Evolutionary conservation across 2,888 invertebrate genomes (phyloP), one percentile per base, ranked within the genome.

Genomic region (Metellina segmentata): DNA sequence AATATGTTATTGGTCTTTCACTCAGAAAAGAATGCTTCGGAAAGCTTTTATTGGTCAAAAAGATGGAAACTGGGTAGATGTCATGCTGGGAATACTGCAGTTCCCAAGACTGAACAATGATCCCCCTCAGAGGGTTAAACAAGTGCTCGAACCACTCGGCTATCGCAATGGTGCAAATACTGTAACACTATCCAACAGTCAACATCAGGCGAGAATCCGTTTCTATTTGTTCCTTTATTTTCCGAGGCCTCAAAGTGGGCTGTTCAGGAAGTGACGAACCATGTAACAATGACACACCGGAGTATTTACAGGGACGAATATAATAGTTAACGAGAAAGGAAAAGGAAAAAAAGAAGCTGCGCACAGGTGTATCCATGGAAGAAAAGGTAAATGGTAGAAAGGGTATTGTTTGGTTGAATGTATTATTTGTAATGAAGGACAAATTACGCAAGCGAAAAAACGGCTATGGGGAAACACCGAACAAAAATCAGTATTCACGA

Each of bases 251-350:
- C 34, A 34, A 1, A 2, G 34, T 34, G 34, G 34, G 48, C 70
- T 48, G 81, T 72, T 13, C 71, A 82, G 82, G 82, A 82, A 82
- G 72, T 20, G 71, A 20, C 53, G 8, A n/a, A 7, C 48, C 13
- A 34, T 13, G 51, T 34, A 48, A 71, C 69, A 82, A 82, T 52
- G 61, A 19, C 53, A 81, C 53, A 19, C 9, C 4, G 9, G 13
- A 8, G 34, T 13, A 61, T 52, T 85, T 61, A 34, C 74, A 34
- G 51, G 51, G 85, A 34, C 61, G 85, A 75, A 8, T 85, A 61
- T 74, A 53, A 61, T 34, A 16, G n/a, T 19, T 85, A 7, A 85
- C 34, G 61, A 74, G 85, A 61, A 74, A 74, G 53, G 13, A 78
- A 52, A 52, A 52, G 51, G 1, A 7, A 75, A 7, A 71, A 16